Percentiles rank a stretch among this genome's conserved stretches.
phyloP scores from a whole-genome alignment of 2,797 vertebrate genomes.

The Lepilemur ruficaudatus region DNA sequence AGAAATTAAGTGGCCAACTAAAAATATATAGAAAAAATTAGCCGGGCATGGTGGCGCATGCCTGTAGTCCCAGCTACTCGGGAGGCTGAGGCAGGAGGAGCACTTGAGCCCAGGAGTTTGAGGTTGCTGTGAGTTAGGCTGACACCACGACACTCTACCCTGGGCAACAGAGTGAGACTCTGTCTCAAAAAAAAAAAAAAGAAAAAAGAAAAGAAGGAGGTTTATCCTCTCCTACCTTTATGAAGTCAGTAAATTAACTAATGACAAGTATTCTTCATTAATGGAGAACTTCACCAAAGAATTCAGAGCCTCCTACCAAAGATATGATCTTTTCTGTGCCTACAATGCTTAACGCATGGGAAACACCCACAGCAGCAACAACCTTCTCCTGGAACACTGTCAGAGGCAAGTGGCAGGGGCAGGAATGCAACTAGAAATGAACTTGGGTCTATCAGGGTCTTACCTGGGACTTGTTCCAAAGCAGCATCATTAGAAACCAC shows the following conservation, averaged over 20 bases:
- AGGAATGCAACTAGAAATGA: background rate
- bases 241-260: background rate
- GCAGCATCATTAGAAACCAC: background rate
- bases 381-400: background rate
- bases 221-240: background rate
- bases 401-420: background rate
- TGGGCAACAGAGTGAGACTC: too few species aligned
- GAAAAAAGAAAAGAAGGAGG: too few species aligned
- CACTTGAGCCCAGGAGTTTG: too few species aligned
- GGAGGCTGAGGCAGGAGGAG: too few species aligned
- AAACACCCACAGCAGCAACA: too few species aligned
- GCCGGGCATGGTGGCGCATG: too few species aligned
- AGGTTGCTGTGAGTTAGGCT: too few species aligned
- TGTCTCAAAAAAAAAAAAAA: too few species aligned
- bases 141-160: too few species aligned
- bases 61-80: too few species aligned
- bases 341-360: background rate
- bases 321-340: background rate
- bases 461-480: background rate
- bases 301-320: background rate
- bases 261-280: background rate
- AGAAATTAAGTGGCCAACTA: too few species aligned
- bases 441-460: background rate
- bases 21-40: too few species aligned
- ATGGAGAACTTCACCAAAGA: background rate